Conservation (phyloP, 2,113 vertebrate species). For the Panthera leo region DNA sequence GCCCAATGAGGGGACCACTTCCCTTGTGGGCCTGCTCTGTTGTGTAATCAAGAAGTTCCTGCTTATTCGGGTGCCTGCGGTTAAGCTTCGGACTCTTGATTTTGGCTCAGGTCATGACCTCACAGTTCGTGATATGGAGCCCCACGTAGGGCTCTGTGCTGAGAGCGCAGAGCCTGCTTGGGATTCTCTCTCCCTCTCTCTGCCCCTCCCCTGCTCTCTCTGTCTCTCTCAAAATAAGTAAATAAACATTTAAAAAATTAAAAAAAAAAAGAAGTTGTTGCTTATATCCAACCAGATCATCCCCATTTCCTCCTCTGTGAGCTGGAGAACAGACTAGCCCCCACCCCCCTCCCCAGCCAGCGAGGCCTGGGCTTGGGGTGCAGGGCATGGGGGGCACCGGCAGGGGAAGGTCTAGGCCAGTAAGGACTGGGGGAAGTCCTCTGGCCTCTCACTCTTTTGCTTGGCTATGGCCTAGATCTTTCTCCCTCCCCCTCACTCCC, state of each 20-base stretch:
- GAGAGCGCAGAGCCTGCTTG: too few relatives aligned
- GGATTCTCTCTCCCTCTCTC: too few relatives aligned
- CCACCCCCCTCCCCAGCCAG: too few relatives aligned
- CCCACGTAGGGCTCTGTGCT: too few relatives aligned
- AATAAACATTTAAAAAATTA: too few relatives aligned
- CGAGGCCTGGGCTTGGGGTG: accelerated
- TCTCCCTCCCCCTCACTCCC: accelerated
- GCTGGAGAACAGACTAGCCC: not conserved
- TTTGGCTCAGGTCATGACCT: too few relatives aligned
- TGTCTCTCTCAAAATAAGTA: too few relatives aligned
- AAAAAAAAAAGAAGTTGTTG: not conserved
- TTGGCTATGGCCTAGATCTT: not conserved
- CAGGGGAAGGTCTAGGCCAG: not conserved
- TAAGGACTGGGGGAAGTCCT: not conserved
- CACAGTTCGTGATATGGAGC: too few relatives aligned
- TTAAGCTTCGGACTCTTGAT: too few relatives aligned
- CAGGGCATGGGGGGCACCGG: accelerated
- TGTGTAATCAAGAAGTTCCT: not conserved
- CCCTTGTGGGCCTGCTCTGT: not conserved
- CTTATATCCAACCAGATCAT: accelerated
- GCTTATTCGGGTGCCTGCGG: not conserved
- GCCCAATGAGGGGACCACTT: not conserved
- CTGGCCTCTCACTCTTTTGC: not conserved
- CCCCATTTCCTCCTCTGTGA: not conserved
- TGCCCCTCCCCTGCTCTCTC: too few relatives aligned